Evolutionary conservation across 2,113 vertebrate genomes (phyloP), one percentile per base, ranked within the genome.

Genomic region (Neolamprologus toae): DNA sequence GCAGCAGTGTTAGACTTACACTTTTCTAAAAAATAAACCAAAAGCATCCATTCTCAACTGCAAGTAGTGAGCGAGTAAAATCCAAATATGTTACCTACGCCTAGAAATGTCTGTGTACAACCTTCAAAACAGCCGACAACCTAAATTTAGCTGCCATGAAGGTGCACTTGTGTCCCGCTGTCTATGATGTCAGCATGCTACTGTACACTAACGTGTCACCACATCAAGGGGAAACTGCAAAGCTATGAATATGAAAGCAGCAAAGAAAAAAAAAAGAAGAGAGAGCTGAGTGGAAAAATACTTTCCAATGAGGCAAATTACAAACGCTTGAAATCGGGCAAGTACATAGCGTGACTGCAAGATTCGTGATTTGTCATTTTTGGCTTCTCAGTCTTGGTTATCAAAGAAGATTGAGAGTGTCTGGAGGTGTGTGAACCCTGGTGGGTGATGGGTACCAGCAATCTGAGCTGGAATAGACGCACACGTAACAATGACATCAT

Each of bases 261-360:
- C n/a, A 83, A 86, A 54, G 12, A 68, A 73, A 73, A 73, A 47
- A 7, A 14, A 51, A 57, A 49, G 3, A 8, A 31, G 3, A 35
- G 3, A 63, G 3, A 47, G 19, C 23, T 45, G 37, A 85, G 54
- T 76, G 88, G 88, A 91, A 93, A 94, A 78, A 79, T 54, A 87
- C 49, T 88, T 90, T 84, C 85, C 82, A 80, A 35, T 9, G 3
- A 86, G 23, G 19, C 28, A 55, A 85, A 93, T 87, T 68, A 84
- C 45, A 83, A 81, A 80, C n/a, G 12, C 6, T 40, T 89, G 35
- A 90, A 92, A 93, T 91, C 66, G 23, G 91, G 83, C 42, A 57
- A 92, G 92, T 81, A 73, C 86, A 92, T 94, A 54, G 92, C 88
- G 89, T 94, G 94, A 85, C 37, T 86, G 42, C 31, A 68, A 73